A percentile compares a stretch with the other conserved stretches of the same genome.
Evolutionary conservation across 35 echinoderm and acorn worm genomes (phyloP).

Genomic region (Ophioderma brevispina): DNA sequence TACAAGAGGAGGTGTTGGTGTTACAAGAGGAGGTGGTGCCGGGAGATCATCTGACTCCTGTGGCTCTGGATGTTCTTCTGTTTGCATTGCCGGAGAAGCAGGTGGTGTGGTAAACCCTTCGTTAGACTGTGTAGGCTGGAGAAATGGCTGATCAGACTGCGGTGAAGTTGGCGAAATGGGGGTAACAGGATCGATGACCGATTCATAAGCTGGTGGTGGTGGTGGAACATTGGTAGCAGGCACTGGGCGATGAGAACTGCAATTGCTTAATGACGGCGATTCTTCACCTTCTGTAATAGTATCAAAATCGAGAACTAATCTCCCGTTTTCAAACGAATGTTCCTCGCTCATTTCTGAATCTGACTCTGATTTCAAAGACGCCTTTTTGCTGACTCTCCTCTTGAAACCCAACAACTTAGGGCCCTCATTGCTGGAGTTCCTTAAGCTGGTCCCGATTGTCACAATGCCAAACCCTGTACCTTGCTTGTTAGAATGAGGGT

Average conservation of each 20-base stretch:
- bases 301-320: neutral
- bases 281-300: neutral
- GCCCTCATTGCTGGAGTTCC: neutral
- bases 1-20: neutral
- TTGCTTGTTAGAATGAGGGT: neutral
- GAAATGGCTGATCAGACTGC: neutral
- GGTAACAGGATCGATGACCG: neutral
- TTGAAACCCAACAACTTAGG: neutral
- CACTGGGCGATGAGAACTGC: neutral
- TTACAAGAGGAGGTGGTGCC: neutral
- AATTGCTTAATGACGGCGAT: neutral
- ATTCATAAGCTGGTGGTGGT: neutral
- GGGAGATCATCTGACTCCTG: neutral
- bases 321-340: neutral
- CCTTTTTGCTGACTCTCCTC: neutral
- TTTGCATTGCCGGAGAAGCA: neutral
- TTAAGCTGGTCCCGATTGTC: too few relatives aligned
- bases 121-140: neutral
- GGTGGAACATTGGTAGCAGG: too few relatives aligned
- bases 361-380: neutral
- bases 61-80: neutral
- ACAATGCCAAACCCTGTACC: neutral
- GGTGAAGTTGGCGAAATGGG: neutral
- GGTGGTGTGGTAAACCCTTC: neutral
- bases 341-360: neutral